A percentile compares a stretch with the other conserved stretches of the same genome.
Conservation (phyloP, 2,797 vertebrate genomes). For the Pantherophis vulpinus region DNA sequence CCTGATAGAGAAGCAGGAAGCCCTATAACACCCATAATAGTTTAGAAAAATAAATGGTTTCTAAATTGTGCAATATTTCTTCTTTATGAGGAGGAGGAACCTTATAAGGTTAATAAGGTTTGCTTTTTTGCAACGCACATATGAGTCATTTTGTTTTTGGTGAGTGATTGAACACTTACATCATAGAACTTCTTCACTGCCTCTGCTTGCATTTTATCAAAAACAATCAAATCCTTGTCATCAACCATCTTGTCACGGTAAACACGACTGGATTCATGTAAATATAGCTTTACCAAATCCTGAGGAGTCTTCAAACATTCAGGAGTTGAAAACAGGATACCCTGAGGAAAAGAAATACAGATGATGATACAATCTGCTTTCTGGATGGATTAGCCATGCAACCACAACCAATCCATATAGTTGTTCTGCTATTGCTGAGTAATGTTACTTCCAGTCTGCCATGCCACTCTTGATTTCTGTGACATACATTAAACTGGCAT, state of each 20-base stretch:
- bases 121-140: neutral
- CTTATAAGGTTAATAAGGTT: neutral
- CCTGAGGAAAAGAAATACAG: conserved; percentile 70
- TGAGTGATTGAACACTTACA: conserved; percentile 65
- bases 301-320: conserved; percentile 81
- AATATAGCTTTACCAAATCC: conserved; percentile 88
- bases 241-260: conserved; percentile 94
- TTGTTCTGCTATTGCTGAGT: neutral
- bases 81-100: too few species aligned
- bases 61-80: neutral
- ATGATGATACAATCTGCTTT: neutral
- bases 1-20: neutral
- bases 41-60: neutral
- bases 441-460: neutral
- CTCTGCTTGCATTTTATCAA: conserved; percentile 89
- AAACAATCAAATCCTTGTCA: conserved; percentile 78
- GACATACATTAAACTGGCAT: neutral
- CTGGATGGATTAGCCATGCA: neutral
- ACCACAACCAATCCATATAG: neutral
- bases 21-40: too few species aligned
- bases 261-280: conserved; percentile 89
- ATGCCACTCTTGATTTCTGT: neutral
- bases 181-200: conserved; percentile 84
- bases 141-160: neutral
- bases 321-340: conserved; percentile 85